phyloP scores from a whole-genome alignment of 2,797 vertebrate genomes.

The Jordanella pulchra region DNA sequence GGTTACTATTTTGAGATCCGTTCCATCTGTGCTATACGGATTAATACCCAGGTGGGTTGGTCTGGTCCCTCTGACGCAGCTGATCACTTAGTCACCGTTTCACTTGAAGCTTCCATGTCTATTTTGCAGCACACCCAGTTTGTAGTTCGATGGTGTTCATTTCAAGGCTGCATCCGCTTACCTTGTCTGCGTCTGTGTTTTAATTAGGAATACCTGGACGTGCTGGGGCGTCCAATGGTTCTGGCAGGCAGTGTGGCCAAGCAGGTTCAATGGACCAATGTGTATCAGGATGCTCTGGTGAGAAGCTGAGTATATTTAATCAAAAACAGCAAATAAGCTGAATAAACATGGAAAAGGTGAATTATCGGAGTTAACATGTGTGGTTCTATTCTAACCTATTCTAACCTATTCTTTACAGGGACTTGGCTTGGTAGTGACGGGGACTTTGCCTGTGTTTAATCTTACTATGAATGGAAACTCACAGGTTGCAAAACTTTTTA shows the following conservation, averaged over 20 bases:
- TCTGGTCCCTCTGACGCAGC: constrained; percentile 65
- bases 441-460: constrained; percentile 97
- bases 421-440: constrained; percentile 94
- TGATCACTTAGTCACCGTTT: constrained; percentile 50
- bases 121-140: constrained; percentile 33
- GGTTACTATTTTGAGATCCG: constrained; percentile 99
- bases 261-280: constrained; percentile 99
- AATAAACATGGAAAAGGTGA: neutral
- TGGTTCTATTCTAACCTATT: constrained; percentile 10
- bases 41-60: constrained; percentile 96
- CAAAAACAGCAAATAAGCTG: constrained; percentile 6
- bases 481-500: constrained; percentile 70
- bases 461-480: constrained; percentile 90
- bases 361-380: neutral
- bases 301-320: constrained; percentile 48
- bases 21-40: constrained; percentile 98
- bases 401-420: constrained; percentile 78
- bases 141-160: constrained; percentile 29
- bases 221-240: constrained; percentile 97
- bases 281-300: constrained; percentile 98
- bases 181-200: constrained; percentile 36
- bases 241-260: constrained; percentile 94
- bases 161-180: constrained; percentile 22
- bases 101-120: constrained; percentile 32
- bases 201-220: constrained; percentile 94